A percentile compares a stretch with the other conserved stretches of the same genome.
These are phyloP conservation scores for Tokudaia tokunoshimensis DNA, from an alignment of 2,797 vertebrate species.

Conservation along the genomic window DNA sequence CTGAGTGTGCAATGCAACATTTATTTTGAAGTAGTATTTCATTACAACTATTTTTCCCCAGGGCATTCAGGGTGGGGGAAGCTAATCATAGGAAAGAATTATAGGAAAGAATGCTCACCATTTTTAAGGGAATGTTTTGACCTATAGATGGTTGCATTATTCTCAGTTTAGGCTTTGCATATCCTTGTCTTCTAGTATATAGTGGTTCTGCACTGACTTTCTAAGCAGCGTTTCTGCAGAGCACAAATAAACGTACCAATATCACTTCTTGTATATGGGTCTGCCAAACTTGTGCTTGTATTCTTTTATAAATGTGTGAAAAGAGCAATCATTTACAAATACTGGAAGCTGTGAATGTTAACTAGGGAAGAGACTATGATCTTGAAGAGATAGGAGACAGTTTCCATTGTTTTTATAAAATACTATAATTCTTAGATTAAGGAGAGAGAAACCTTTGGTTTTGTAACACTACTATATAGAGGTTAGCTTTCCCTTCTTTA, in stretches of 20 bases:
- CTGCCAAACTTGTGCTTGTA: neutral
- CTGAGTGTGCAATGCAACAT: slow-evolving; percentile 10
- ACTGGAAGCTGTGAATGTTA: slow-evolving; percentile 47
- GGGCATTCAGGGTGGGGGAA: neutral
- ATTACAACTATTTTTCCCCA: slow-evolving; percentile 5
- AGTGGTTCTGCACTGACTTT: slow-evolving; percentile 28
- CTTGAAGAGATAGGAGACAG: slow-evolving; percentile 37
- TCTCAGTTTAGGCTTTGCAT: slow-evolving; percentile 43
- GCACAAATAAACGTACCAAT: neutral
- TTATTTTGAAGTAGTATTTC: slow-evolving; percentile 65
- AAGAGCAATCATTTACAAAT: slow-evolving; percentile 49
- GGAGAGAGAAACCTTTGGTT: slow-evolving; percentile 28
- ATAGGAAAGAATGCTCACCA: neutral
- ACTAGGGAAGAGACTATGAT: slow-evolving; percentile 17
- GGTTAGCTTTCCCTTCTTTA: slow-evolving; percentile 56
- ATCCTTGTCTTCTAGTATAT: neutral
- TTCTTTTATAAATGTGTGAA: slow-evolving; percentile 15
- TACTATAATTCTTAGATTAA: slow-evolving; percentile 56
- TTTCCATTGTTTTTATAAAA: slow-evolving; percentile 66
- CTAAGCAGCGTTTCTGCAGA: slow-evolving; percentile 27
- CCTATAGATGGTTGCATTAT: slow-evolving; percentile 30
- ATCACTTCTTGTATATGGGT: neutral
- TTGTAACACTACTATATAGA: slow-evolving; percentile 37
- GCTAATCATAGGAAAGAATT: slow-evolving; percentile 57
- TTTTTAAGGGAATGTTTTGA: slow-evolving; percentile 59